These are phyloP conservation scores for Sebastes oblongus DNA, from an alignment of 2,797 vertebrate genomes.

Conservation along the genomic window DNA sequence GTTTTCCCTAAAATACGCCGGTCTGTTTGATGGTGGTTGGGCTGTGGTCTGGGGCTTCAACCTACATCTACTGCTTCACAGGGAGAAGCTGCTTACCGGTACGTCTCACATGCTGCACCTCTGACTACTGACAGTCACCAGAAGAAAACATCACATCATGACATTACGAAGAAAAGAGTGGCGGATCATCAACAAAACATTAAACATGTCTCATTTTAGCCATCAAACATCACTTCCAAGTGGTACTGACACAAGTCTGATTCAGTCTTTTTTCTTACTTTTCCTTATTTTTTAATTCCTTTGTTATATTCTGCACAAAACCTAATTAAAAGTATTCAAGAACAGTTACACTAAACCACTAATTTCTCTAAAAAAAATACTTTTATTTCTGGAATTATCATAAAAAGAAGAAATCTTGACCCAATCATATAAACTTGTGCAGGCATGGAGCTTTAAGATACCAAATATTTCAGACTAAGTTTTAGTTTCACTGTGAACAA, in stretches of 20 bases:
- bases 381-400: background rate
- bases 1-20: background rate
- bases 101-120: background rate
- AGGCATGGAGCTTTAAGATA: background rate
- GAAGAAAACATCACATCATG: background rate
- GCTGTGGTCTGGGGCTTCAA: conserved; percentile 26
- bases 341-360: background rate
- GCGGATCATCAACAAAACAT: background rate
- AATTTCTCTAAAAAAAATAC: background rate
- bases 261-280: background rate
- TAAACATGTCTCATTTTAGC: background rate
- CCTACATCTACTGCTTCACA: background rate
- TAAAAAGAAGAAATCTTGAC: background rate
- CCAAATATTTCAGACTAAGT: background rate
- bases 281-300: background rate
- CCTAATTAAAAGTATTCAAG: background rate
- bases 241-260: background rate
- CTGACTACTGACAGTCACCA: background rate
- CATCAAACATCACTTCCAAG: background rate
- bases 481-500: background rate
- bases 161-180: background rate
- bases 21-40: conserved; percentile 37
- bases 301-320: background rate
- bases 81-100: background rate
- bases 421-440: background rate